phyloP scores from a whole-genome alignment of 2,797 vertebrate genomes.

The Borostomias antarcticus region DNA sequence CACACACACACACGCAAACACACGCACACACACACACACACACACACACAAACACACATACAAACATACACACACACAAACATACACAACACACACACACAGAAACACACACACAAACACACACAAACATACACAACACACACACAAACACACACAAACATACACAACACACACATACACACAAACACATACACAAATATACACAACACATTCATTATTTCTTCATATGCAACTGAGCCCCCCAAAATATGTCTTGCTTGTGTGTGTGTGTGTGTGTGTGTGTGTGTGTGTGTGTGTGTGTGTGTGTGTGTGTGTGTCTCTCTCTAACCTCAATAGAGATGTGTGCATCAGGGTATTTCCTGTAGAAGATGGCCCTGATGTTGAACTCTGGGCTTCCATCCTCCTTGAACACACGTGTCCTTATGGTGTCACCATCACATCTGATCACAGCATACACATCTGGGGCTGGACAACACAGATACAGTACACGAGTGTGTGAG shows the following conservation, averaged over 20 bases:
- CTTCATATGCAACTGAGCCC: neutral
- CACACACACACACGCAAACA: slow-evolving; percentile 67
- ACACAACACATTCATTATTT: neutral
- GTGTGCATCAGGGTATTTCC: slow-evolving; percentile 63
- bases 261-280: neutral
- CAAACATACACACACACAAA: neutral
- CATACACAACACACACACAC: too few species aligned
- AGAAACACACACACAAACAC: too few species aligned
- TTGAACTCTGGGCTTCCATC: slow-evolving; percentile 77
- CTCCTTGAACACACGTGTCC: slow-evolving; percentile 69
- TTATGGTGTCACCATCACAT: slow-evolving; percentile 71
- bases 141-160: slow-evolving; percentile 6
- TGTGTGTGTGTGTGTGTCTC: neutral
- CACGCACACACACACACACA: slow-evolving; percentile 4
- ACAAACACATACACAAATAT: neutral
- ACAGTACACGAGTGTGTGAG: neutral
- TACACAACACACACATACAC: slow-evolving; percentile 9
- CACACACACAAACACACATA: slow-evolving; percentile 10
- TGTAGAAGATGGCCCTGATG: slow-evolving; percentile 79
- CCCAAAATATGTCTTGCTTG: neutral
- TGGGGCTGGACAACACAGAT: slow-evolving; percentile 59
- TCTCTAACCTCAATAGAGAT: slow-evolving; percentile 76
- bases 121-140: slow-evolving; percentile 18
- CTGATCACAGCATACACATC: slow-evolving; percentile 75
- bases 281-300: neutral